Percentiles rank a stretch among this genome's conserved stretches.
Evolutionary conservation across 2,888 invertebrate species (phyloP).

Genomic region (Ferrisia virgata): DNA sequence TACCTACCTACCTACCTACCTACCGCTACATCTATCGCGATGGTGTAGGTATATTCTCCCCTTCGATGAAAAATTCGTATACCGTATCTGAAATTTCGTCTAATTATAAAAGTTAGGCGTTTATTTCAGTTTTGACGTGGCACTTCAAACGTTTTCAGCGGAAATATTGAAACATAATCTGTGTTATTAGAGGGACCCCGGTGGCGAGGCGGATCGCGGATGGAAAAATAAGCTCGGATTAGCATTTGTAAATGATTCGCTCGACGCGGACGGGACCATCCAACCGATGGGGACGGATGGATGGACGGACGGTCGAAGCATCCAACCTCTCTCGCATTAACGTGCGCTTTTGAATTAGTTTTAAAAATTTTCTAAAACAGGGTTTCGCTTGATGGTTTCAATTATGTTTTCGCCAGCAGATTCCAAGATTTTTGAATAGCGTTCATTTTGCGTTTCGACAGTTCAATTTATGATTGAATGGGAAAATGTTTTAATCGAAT

Average conservation of each 20-base stretch:
- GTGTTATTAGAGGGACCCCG: neutral
- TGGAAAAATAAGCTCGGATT: constrained; percentile 17
- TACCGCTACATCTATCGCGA: no score
- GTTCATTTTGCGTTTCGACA: neutral
- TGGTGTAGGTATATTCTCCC: neutral
- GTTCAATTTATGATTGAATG: constrained; percentile 17
- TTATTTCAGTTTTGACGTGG: constrained; percentile 20
- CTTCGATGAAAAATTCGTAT: neutral
- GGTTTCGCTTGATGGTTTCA: neutral
- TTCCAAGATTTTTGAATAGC: constrained; percentile 5
- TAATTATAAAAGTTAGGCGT: constrained; percentile 26
- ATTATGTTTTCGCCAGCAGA: neutral
- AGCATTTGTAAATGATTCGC: neutral
- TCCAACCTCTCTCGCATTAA: neutral
- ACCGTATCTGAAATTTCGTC: neutral
- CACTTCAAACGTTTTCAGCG: constrained; percentile 18
- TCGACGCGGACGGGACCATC: neutral
- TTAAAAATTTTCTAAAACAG: neutral
- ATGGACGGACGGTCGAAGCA: neutral
- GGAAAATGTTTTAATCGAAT: constrained; percentile 13
- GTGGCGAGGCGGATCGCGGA: neutral
- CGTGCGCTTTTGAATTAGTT: neutral
- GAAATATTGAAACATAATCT: constrained; percentile 8
- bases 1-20: no score
- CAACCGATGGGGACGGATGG: no score